phyloP scores from a whole-genome alignment of 1,140 invertebrate genomes.

The Scaptomyza graminum region DNA sequence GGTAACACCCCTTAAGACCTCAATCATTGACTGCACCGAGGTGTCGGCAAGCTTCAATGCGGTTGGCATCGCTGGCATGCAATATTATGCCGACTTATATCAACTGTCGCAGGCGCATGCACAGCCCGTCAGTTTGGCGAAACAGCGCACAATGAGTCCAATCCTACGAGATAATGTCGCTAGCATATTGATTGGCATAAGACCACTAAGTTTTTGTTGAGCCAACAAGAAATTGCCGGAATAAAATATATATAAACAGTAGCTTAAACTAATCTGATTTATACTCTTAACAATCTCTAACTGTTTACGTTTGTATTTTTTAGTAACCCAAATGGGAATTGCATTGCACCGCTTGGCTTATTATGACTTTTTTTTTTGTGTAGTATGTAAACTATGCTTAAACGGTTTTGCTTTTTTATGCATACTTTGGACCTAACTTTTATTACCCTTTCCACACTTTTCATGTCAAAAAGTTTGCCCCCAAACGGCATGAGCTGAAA shows the following conservation, averaged over 20 bases:
- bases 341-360: not conserved
- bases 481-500: slow-evolving; percentile 26
- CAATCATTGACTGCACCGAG: slow-evolving; percentile 88
- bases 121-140: slow-evolving; percentile 69
- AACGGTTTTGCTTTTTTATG: not conserved
- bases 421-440: not conserved
- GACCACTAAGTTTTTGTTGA: slow-evolving; percentile 80
- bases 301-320: not conserved
- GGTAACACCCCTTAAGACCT: slow-evolving; percentile 87
- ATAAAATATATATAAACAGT: too few species aligned
- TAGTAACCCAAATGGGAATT: not conserved
- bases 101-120: slow-evolving; percentile 84
- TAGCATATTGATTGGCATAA: slow-evolving; percentile 70
- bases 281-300: too few species aligned
- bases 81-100: slow-evolving; percentile 89
- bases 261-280: too few species aligned
- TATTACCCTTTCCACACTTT: too few species aligned
- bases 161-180: slow-evolving; percentile 78
- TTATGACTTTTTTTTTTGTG: slow-evolving; percentile 1
- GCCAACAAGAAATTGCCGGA: too few species aligned
- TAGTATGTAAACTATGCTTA: not conserved
- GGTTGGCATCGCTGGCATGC: slow-evolving; percentile 85
- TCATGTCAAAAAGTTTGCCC: slow-evolving; percentile 8
- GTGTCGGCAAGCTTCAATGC: slow-evolving; percentile 87
- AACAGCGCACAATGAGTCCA: slow-evolving; percentile 75